Evolutionary conservation across 2,797 vertebrate genomes (phyloP).

Genomic region (Botia kubotai): DNA sequence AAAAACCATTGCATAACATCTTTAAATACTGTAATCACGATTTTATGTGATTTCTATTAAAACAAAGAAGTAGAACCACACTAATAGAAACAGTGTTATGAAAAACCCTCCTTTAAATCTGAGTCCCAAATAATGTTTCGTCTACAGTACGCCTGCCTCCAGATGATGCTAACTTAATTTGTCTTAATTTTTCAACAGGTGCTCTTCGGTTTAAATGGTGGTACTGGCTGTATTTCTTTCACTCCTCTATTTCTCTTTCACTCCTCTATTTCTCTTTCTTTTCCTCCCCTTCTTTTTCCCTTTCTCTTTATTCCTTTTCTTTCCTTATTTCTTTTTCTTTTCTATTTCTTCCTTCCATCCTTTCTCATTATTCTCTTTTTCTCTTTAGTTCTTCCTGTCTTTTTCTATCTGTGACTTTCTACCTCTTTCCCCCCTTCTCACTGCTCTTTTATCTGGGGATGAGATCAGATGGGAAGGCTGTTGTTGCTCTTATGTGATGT

Average conservation of each 20-base stretch:
- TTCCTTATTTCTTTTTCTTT: background rate
- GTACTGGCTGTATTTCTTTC: background rate
- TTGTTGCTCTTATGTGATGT: constrained; percentile 41
- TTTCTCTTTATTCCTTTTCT: too few relatives aligned
- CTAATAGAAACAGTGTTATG: background rate
- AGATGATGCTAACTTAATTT: constrained; percentile 47
- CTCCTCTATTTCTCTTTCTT: background rate
- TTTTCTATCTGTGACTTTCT: background rate
- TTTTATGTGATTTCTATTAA: background rate
- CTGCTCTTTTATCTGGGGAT: constrained; percentile 6
- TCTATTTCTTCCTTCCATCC: background rate
- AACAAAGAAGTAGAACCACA: background rate
- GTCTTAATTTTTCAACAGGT: constrained; percentile 55
- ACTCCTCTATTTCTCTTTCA: background rate
- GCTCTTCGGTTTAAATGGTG: constrained; percentile 12
- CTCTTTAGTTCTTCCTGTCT: background rate
- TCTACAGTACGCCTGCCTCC: constrained; percentile 43
- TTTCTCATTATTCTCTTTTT: too few relatives aligned
- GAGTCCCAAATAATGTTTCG: background rate
- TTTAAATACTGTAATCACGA: background rate
- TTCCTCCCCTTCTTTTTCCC: background rate
- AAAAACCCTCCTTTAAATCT: constrained; percentile 38
- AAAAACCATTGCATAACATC: constrained; percentile 18
- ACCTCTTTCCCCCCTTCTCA: background rate
- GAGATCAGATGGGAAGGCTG: constrained; percentile 18